A percentile compares a stretch with the other conserved stretches of the same genome.
phyloP scores from a whole-genome alignment of 2,797 vertebrate genomes.

The Sebastes vulpes region DNA sequence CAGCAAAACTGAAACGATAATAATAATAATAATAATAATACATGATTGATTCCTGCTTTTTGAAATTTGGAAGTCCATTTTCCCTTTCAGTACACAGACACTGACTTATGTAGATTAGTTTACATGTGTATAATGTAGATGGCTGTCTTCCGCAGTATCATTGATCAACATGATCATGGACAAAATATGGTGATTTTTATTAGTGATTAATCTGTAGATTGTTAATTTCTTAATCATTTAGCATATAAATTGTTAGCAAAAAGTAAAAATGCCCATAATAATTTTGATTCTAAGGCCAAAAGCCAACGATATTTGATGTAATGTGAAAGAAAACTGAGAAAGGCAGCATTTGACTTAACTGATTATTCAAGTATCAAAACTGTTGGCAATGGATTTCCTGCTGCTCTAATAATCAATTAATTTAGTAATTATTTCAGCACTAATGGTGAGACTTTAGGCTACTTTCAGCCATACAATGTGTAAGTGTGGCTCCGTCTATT shows the following conservation, averaged over 20 bases:
- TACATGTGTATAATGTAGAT: background rate
- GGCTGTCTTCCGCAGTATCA: background rate
- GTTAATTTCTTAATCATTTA: background rate
- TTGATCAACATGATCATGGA: background rate
- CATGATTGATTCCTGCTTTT: background rate
- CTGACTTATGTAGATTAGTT: background rate
- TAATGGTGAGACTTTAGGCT: background rate
- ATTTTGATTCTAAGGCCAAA: background rate
- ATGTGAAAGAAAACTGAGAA: background rate
- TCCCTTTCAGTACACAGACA: background rate
- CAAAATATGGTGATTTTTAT: background rate
- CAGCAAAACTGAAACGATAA: background rate
- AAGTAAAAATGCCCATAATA: background rate
- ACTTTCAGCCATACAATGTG: background rate
- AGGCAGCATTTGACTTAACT: background rate
- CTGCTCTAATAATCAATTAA: background rate
- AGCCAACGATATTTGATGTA: too few species aligned
- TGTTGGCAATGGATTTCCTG: background rate
- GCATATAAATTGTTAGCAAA: background rate
- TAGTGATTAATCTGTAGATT: background rate
- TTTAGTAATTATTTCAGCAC: background rate
- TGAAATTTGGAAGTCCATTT: background rate
- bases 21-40: background rate
- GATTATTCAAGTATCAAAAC: background rate
- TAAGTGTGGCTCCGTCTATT: too few species aligned